Conservation (phyloP, 1,140 invertebrate species). For the Cyrtorhinus lividipennis region DNA sequence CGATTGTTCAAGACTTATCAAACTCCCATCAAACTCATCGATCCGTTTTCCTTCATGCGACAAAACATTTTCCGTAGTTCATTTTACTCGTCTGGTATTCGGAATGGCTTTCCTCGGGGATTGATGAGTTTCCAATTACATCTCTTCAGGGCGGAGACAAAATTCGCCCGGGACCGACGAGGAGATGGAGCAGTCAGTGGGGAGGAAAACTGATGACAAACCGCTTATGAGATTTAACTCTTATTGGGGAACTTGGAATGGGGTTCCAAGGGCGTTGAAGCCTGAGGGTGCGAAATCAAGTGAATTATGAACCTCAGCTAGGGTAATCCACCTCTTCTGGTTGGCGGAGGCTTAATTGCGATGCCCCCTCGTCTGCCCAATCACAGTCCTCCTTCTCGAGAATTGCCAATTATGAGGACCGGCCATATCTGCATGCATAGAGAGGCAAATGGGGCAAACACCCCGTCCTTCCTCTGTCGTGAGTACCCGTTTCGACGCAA, state of each 20-base stretch:
- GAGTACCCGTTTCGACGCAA: too few species aligned
- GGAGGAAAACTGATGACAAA: background rate
- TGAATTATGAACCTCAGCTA: constrained; percentile 2
- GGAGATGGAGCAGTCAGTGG: too few species aligned
- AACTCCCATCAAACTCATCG: too few species aligned
- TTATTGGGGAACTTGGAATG: background rate
- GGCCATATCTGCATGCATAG: constrained; percentile 9
- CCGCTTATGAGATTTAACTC: constrained; percentile 7
- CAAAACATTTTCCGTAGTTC: too few species aligned
- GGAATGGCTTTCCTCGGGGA: background rate
- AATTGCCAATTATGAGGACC: constrained; percentile 7
- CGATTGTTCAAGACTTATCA: too few species aligned
- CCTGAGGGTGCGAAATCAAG: constrained; percentile 6
- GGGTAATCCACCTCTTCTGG: background rate
- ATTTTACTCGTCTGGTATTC: too few species aligned
- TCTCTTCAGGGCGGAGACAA: background rate
- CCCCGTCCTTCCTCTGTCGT: too few species aligned
- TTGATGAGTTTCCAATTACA: constrained; percentile 3
- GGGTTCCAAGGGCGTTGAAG: background rate
- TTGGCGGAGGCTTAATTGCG: constrained; percentile 6
- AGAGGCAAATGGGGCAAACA: too few species aligned
- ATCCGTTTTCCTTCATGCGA: too few species aligned
- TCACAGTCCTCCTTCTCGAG: background rate
- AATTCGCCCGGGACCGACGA: background rate
- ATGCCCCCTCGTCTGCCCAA: constrained; percentile 6